These are phyloP conservation scores for Azorinus chamasolen DNA, from an alignment of 2,888 invertebrate species.

Conservation along the genomic window DNA sequence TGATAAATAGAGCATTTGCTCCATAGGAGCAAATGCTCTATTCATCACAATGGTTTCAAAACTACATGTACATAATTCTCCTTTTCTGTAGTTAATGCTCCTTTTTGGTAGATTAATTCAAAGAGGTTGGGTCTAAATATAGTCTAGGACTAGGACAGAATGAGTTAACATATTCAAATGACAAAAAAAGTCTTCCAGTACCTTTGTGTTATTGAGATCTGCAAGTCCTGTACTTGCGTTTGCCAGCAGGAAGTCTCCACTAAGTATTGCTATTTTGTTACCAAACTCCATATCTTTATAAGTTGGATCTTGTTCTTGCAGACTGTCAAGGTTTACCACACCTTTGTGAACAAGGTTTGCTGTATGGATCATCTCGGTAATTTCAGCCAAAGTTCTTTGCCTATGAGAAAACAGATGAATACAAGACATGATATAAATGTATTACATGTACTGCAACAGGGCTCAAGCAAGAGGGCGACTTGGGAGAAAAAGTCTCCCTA, in stretches of 20 bases:
- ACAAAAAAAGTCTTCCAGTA: conserved; percentile 71
- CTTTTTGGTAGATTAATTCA: too few relatives aligned
- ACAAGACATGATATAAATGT: neutral
- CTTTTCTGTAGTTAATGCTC: too few relatives aligned
- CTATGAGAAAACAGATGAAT: conserved; percentile 54
- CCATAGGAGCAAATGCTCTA: too few relatives aligned
- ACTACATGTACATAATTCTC: too few relatives aligned
- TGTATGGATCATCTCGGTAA: conserved; percentile 98
- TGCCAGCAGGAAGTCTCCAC: conserved; percentile 95
- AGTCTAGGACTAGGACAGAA: too few relatives aligned
- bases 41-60: too few relatives aligned
- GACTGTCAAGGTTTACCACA: conserved; percentile 91
- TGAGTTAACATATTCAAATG: too few relatives aligned
- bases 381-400: conserved; percentile 91
- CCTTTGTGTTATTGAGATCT: conserved; percentile 89
- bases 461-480: too few relatives aligned
- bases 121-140: too few relatives aligned
- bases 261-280: conserved; percentile 96
- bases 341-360: conserved; percentile 96
- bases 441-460: neutral
- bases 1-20: too few relatives aligned
- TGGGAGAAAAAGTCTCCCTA: too few relatives aligned
- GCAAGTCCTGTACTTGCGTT: conserved; percentile 96
- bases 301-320: conserved; percentile 85
- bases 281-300: conserved; percentile 95